Evolutionary conservation across 53 echinoderm and acorn worm species (phyloP).

Genomic region (Holothuria leucospilota): DNA sequence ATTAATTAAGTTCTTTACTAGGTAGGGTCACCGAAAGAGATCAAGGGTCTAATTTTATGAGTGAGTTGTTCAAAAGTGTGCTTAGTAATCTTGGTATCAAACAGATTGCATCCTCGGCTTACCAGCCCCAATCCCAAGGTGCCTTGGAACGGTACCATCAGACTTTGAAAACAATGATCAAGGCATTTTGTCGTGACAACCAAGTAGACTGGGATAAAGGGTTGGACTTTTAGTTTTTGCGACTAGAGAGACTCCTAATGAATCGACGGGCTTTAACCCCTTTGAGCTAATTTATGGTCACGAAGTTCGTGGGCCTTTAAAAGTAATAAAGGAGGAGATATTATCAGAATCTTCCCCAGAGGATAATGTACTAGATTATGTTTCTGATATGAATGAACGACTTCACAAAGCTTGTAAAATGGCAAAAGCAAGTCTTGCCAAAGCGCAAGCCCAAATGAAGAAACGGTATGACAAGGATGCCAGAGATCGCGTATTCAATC

Average conservation of each 20-base stretch:
- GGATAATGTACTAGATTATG: conserved; percentile 58
- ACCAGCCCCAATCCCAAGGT: conserved; percentile 71
- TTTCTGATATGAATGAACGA: conserved; percentile 53
- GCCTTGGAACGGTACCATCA: conserved; percentile 65
- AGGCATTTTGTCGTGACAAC: conserved; percentile 18
- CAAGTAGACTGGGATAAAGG: conserved; percentile 62
- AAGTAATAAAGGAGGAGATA: background rate
- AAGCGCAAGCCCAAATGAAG: conserved; percentile 28
- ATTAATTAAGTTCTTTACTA: background rate
- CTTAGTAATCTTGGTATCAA: background rate
- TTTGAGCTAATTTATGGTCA: conserved; percentile 30
- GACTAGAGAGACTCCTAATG: conserved; percentile 38
- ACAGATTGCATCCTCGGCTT: background rate
- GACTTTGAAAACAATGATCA: too few relatives aligned
- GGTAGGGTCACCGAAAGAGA: background rate
- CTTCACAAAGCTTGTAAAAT: conserved; percentile 46
- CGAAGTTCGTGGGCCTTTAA: conserved; percentile 47
- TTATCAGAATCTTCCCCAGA: background rate
- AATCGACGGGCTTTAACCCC: conserved; percentile 58
- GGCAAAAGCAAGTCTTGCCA: conserved; percentile 18
- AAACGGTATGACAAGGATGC: background rate
- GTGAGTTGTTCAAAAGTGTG: conserved; percentile 5
- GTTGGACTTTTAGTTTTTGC: conserved; percentile 60
- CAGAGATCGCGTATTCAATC: background rate
- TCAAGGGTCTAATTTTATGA: background rate